Evolutionary conservation across 2,797 vertebrate species (phyloP), one percentile per base, ranked within the genome.

Genomic region (Danio albolineatus): DNA sequence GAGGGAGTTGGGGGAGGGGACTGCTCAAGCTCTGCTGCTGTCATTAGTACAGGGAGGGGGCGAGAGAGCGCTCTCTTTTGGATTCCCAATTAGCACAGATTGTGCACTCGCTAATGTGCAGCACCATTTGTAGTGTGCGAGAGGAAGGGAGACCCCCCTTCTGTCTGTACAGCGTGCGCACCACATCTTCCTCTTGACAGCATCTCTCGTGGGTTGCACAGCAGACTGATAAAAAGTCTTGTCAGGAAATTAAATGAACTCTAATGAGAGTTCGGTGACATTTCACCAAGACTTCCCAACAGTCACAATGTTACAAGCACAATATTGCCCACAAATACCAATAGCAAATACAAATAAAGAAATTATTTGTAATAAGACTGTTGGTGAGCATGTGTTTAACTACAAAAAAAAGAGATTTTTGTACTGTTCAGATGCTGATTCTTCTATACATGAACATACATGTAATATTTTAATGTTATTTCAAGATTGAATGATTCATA

Each of bases 71-170:
- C 69, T 73, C 57, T 81, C 71, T 85, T 83, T 85, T 70, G n/a
- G 86, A 83, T 71, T 76, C 61, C 87, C 82, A 80, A 79, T 88
- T 87, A 88, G 73, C 71, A 28, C n/a, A 28, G 77, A 83, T 84
- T 82, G 79, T 78, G 49, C 51, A 60, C 53, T 73, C 61, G 71
- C 49, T 78, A 53, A 71, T 85, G 76, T 64, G 69, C 80, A 60
- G 79, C 53, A 74, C 67, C 73, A 51, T 69, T 51, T 83, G 73
- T 80, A 81, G 80, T 70, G 75, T 73, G 84, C 78, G 49, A 65
- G 19, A 56, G 66, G 12, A 64, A 75, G 44, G 71, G 43, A 75
- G 71, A 51, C 59, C 49, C 75, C 75, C 74, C 43, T 67, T 70
- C n/a, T 46, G 53, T 46, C 19, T 14, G 21, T 51, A 44, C 13